These are phyloP conservation scores for Acropternis orthonyx DNA, from an alignment of 2,797 vertebrate species.

Conservation along the genomic window DNA sequence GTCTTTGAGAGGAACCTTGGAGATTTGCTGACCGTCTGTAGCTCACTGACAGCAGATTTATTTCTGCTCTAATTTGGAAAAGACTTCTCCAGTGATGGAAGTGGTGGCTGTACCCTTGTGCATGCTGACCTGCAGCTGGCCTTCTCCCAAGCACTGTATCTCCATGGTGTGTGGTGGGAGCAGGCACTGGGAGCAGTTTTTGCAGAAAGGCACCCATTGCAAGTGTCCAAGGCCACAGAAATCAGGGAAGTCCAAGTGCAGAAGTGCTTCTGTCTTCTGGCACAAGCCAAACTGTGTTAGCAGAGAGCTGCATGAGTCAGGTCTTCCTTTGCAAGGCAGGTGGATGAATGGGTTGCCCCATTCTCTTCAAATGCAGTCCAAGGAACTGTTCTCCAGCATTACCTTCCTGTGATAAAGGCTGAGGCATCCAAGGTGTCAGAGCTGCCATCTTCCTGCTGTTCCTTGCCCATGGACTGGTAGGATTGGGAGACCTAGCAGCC, in stretches of 20 bases:
- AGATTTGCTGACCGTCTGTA: background rate
- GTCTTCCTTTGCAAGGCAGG: background rate
- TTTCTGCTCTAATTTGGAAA: background rate
- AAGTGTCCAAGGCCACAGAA: background rate
- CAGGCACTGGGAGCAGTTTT: background rate
- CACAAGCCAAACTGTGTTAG: background rate
- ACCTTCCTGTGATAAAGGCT: background rate
- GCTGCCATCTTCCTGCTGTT: background rate
- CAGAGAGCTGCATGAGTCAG: background rate
- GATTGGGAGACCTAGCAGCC: background rate
- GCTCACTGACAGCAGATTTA: background rate
- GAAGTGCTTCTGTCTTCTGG: background rate
- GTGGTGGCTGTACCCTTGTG: background rate
- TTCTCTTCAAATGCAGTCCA: background rate
- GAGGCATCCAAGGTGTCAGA: background rate
- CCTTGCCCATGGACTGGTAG: background rate
- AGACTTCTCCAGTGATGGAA: background rate
- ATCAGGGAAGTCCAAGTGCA: background rate
- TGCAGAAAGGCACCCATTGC: background rate
- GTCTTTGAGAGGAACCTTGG: background rate
- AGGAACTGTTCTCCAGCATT: background rate
- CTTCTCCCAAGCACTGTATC: background rate
- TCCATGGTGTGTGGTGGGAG: background rate
- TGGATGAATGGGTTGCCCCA: background rate
- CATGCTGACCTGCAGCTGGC: background rate